Evolutionary conservation across 1,140 invertebrate species (phyloP).

Genomic region (Spodoptera frugiperda): DNA sequence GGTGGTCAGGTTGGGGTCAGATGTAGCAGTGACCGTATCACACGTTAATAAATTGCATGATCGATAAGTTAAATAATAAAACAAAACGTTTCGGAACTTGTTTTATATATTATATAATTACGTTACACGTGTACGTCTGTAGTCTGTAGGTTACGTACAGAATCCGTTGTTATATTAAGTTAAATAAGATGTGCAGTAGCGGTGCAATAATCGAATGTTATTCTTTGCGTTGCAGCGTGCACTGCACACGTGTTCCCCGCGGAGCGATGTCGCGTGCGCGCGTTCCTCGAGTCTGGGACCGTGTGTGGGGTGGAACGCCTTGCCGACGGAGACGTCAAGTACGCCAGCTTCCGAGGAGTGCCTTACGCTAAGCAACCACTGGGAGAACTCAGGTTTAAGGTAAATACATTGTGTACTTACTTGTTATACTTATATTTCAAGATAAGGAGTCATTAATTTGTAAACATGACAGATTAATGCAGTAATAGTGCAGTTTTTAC

Average conservation of each 20-base stretch:
- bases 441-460: background rate
- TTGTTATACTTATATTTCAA: background rate
- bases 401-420: conserved; percentile 19
- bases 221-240: background rate
- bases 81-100: no score
- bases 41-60: no score
- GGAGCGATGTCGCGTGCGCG: background rate
- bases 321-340: conserved; percentile 50
- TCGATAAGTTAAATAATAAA: no score
- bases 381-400: conserved; percentile 63
- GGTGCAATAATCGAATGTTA: background rate
- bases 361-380: conserved; percentile 73
- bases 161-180: no score
- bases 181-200: background rate
- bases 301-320: conserved; percentile 60
- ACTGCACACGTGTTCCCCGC: background rate
- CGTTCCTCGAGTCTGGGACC: conserved; percentile 58
- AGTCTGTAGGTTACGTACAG: background rate
- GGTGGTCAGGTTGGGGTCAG: no score
- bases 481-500: no score
- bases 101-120: no score
- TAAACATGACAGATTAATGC: background rate
- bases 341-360: conserved; percentile 71
- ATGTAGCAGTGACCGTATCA: no score
- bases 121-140: background rate